These are phyloP conservation scores for Hesperia comma DNA, from an alignment of 2,888 invertebrate species.

Conservation along the genomic window DNA sequence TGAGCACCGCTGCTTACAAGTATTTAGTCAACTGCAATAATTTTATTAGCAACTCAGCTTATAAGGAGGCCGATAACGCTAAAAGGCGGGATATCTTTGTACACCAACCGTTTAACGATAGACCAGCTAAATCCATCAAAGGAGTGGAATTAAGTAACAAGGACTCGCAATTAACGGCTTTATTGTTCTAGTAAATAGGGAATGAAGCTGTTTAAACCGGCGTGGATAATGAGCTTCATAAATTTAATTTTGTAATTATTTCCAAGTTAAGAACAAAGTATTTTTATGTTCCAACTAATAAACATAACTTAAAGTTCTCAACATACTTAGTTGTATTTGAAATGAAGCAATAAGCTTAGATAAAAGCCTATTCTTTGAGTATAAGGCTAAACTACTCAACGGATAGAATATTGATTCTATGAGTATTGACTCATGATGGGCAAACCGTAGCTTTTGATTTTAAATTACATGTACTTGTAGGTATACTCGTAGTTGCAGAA, in stretches of 20 bases:
- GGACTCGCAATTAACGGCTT: conserved; percentile 27
- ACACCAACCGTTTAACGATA: conserved; percentile 45
- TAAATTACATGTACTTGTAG: no score
- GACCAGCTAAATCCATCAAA: conserved; percentile 39
- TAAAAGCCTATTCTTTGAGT: no score
- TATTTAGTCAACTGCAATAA: conserved; percentile 40
- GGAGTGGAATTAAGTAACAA: conserved; percentile 24
- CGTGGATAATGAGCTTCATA: conserved; percentile 8
- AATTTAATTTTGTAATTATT: neutral
- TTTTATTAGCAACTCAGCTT: conserved; percentile 43
- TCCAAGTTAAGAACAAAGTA: neutral
- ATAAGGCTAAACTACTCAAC: no score
- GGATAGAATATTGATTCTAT: no score
- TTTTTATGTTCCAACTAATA: no score
- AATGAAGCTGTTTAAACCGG: conserved; percentile 23
- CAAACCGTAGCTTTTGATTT: no score
- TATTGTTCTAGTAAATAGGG: conserved; percentile 26
- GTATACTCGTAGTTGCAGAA: no score
- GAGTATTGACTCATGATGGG: no score
- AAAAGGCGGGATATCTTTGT: conserved; percentile 41
- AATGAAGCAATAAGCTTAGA: no score
- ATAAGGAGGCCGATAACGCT: conserved; percentile 45
- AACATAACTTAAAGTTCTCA: no score
- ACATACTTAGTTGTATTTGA: no score
- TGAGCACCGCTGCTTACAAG: neutral